A percentile compares a stretch with the other conserved stretches of the same genome.
These are phyloP conservation scores for Sturmia bella DNA, from an alignment of 2,888 invertebrate species.

Conservation along the genomic window DNA sequence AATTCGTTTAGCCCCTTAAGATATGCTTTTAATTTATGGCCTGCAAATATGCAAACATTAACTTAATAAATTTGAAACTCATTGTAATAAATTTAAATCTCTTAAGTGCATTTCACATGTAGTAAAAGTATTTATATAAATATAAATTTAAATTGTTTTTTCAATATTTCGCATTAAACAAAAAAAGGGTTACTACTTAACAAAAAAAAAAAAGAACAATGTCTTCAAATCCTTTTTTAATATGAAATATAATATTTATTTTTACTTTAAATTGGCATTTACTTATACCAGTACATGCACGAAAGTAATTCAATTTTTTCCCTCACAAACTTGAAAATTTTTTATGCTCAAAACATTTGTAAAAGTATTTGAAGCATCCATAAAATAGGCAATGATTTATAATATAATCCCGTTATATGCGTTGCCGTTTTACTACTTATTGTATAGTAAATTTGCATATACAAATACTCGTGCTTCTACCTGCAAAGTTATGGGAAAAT, in stretches of 20 bases:
- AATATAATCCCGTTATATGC: constrained; percentile 77
- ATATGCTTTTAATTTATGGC: constrained; percentile 1
- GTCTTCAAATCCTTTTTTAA: not conserved
- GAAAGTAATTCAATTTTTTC: not conserved
- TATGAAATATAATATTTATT: not conserved
- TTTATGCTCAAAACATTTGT: constrained; percentile 26
- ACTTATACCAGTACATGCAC: not conserved
- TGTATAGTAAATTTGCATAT: not conserved
- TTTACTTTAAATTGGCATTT: not conserved
- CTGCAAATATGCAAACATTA: constrained; percentile 2
- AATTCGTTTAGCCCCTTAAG: not conserved
- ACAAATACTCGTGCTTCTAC: not conserved
- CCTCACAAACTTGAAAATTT: constrained; percentile 8
- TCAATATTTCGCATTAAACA: not conserved
- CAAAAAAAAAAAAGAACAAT: no score
- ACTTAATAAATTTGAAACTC: constrained; percentile 25
- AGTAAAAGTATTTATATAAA: not conserved
- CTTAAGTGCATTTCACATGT: not conserved
- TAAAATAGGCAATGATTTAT: constrained; percentile 76
- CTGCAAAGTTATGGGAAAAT: constrained; percentile 23
- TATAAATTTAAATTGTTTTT: not conserved
- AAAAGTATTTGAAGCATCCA: constrained; percentile 50
- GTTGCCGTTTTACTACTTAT: constrained; percentile 75
- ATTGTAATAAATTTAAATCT: constrained; percentile 13
- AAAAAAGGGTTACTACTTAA: not conserved